A percentile compares a stretch with the other conserved stretches of the same genome.
phyloP scores from a whole-genome alignment of 2,888 invertebrate genomes.

The Troides oblongomaculatus region DNA sequence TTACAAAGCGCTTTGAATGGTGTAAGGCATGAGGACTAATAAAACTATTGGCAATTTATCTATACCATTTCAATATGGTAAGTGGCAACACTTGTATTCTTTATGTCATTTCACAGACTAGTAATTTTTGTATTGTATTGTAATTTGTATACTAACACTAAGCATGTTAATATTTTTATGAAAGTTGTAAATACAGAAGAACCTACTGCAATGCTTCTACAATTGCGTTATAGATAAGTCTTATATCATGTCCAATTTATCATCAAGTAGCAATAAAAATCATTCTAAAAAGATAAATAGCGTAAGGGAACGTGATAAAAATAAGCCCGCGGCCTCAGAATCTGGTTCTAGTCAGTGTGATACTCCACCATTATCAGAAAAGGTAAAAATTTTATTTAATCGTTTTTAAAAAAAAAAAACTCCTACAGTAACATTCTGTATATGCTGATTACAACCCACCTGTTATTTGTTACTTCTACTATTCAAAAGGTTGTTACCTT shows the following conservation, averaged over 20 bases:
- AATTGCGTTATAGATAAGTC: slow-evolving; percentile 1
- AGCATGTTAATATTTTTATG: slow-evolving; percentile 4
- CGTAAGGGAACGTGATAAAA: slow-evolving; percentile 68
- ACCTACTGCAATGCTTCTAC: slow-evolving; percentile 12
- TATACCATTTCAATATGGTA: not conserved
- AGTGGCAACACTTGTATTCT: slow-evolving; percentile 12
- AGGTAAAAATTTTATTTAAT: slow-evolving; percentile 47
- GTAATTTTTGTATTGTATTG: slow-evolving; percentile 8
- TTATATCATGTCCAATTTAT: slow-evolving; percentile 58
- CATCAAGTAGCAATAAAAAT: slow-evolving; percentile 61
- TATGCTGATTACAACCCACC: too few relatives aligned
- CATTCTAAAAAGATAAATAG: slow-evolving; percentile 61
- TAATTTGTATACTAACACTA: slow-evolving; percentile 4
- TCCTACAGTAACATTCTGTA: not conserved
- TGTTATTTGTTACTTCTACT: too few relatives aligned
- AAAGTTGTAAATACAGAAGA: slow-evolving; percentile 4
- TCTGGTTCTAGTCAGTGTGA: slow-evolving; percentile 76
- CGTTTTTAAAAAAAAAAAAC: not conserved
- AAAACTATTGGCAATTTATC: too few relatives aligned
- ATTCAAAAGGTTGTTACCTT: too few relatives aligned
- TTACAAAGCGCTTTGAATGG: too few relatives aligned
- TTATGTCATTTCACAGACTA: slow-evolving; percentile 11
- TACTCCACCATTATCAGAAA: slow-evolving; percentile 69
- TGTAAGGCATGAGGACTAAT: too few relatives aligned
- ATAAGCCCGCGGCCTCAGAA: slow-evolving; percentile 66